A percentile compares a stretch with the other conserved stretches of the same genome.
Conservation (phyloP, 1,140 invertebrate species). For the Trichonephila clavata region DNA sequence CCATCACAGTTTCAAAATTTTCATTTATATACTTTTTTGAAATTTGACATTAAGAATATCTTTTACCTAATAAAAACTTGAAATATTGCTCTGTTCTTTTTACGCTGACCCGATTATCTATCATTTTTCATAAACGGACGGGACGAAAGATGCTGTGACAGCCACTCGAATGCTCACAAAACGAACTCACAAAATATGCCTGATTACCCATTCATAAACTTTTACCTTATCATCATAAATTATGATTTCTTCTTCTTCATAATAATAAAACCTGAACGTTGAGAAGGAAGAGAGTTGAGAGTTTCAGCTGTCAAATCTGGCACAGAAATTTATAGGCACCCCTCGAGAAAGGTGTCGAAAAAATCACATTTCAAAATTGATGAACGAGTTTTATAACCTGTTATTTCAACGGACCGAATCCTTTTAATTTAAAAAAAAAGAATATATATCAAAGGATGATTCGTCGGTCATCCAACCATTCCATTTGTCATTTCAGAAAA, state of each 20-base stretch:
- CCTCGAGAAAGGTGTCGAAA: neutral
- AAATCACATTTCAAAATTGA: neutral
- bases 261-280: neutral
- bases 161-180: neutral
- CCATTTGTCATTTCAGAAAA: slow-evolving; percentile 39
- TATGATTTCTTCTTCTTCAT: neutral
- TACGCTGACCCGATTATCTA: no score
- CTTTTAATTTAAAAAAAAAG: slow-evolving; percentile 14
- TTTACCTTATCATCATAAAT: neutral
- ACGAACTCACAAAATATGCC: neutral
- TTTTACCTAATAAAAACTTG: no score
- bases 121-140: neutral
- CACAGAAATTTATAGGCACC: neutral
- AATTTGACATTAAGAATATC: no score
- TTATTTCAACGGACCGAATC: slow-evolving; percentile 6
- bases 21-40: no score
- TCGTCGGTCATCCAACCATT: slow-evolving; percentile 20
- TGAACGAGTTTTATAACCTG: slow-evolving; percentile 7
- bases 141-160: neutral
- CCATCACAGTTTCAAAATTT: no score
- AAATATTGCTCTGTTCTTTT: no score
- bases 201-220: neutral
- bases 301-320: neutral
- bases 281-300: neutral
- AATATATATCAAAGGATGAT: neutral